Conservation (phyloP, 92 coral and sea anemone genomes). For the Zoanthus sansibaricus region DNA sequence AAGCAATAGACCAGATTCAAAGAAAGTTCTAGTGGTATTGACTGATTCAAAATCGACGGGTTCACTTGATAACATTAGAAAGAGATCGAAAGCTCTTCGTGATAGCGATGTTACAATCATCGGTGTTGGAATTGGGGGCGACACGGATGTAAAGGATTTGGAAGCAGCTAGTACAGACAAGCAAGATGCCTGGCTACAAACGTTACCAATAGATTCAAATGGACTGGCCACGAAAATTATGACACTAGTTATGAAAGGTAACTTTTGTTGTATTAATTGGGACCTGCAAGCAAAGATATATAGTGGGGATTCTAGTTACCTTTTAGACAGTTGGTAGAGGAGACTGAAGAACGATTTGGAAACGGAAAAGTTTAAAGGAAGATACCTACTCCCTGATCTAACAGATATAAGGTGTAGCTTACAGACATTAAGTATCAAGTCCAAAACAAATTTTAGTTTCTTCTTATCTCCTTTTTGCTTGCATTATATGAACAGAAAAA, state of each 20-base stretch:
- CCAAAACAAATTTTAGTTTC: too few species aligned
- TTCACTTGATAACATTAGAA: slow-evolving; percentile 18
- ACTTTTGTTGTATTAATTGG: not conserved
- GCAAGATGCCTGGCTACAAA: slow-evolving; percentile 23
- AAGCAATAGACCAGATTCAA: slow-evolving; percentile 53
- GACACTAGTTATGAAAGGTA: slow-evolving; percentile 18
- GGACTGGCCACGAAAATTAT: slow-evolving; percentile 20
- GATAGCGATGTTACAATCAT: slow-evolving; percentile 19
- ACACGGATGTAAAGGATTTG: slow-evolving; percentile 20
- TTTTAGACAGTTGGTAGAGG: too few species aligned
- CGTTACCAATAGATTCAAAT: slow-evolving; percentile 12
- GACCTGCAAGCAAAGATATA: not conserved
- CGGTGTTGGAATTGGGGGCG: slow-evolving; percentile 26
- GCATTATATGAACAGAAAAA: too few species aligned
- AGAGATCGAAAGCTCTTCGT: slow-evolving; percentile 20
- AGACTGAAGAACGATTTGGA: too few species aligned
- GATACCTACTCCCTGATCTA: too few species aligned
- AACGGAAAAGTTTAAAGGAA: too few species aligned
- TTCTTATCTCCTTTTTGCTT: too few species aligned
- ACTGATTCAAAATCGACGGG: slow-evolving; percentile 46
- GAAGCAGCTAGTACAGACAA: slow-evolving; percentile 3
- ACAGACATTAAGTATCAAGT: too few species aligned
- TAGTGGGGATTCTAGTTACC: too few species aligned
- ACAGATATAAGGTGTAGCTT: too few species aligned
- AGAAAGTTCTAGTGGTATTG: slow-evolving; percentile 58